Evolutionary conservation across 2,113 vertebrate genomes (phyloP).

Genomic region (Neolamprologus cancellatus): DNA sequence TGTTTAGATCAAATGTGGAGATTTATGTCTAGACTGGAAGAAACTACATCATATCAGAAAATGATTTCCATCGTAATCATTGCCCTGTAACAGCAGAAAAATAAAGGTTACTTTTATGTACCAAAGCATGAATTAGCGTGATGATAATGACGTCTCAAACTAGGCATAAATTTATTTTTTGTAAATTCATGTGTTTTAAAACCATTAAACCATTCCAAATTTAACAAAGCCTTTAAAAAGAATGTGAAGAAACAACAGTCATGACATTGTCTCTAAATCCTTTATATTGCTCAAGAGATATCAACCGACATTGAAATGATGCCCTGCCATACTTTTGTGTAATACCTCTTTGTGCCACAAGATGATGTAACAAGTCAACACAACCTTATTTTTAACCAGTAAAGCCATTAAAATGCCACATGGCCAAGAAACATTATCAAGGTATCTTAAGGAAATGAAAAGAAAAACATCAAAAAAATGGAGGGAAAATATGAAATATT

Average conservation of each 20-base stretch:
- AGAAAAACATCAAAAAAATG: neutral
- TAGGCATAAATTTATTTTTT: rapidly evolving
- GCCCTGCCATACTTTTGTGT: neutral
- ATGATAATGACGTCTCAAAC: neutral
- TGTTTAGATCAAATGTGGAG: neutral
- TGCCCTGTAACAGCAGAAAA: neutral
- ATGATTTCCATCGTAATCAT: neutral
- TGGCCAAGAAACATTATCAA: rapidly evolving
- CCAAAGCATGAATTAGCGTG: rapidly evolving
- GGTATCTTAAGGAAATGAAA: neutral
- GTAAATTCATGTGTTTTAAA: neutral
- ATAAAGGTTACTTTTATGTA: neutral
- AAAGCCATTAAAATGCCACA: neutral
- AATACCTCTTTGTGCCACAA: neutral
- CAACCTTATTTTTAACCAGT: neutral
- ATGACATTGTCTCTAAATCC: neutral
- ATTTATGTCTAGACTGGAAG: neutral
- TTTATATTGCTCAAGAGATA: neutral
- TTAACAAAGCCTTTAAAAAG: rapidly evolving
- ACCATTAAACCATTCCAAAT: neutral
- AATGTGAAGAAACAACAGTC: neutral
- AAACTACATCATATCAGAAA: neutral
- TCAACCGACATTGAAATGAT: neutral
- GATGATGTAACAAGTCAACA: neutral
- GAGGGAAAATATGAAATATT: neutral